phyloP scores from a whole-genome alignment of 2,888 invertebrate genomes.

The Eulithis testata region DNA sequence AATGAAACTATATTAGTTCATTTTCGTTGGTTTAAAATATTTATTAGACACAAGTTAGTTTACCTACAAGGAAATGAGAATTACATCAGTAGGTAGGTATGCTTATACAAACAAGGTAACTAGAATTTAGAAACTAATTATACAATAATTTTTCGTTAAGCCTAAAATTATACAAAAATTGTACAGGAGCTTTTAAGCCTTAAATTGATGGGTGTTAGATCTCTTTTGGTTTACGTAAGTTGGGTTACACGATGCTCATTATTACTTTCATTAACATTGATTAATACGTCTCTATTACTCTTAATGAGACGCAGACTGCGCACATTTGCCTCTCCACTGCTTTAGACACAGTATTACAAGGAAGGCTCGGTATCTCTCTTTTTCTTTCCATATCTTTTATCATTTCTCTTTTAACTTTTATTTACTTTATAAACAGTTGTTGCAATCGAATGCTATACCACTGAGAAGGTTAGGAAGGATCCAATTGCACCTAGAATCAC shows the following conservation, averaged over 20 bases:
- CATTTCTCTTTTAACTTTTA: not conserved
- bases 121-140: too few species aligned
- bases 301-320: slow-evolving; percentile 71
- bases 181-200: not conserved
- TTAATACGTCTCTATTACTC: slow-evolving; percentile 72
- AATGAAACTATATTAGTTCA: too few species aligned
- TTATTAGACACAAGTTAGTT: too few species aligned
- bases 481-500: too few species aligned
- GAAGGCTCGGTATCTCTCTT: slow-evolving; percentile 5
- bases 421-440: not conserved
- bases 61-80: too few species aligned
- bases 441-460: not conserved
- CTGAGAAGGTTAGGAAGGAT: too few species aligned
- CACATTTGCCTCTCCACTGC: slow-evolving; percentile 58
- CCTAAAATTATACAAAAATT: too few species aligned
- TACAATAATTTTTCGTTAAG: too few species aligned
- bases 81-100: too few species aligned
- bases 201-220: not conserved
- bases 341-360: slow-evolving; percentile 2
- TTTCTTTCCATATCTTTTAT: not conserved
- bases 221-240: slow-evolving; percentile 13
- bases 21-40: too few species aligned
- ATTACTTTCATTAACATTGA: slow-evolving; percentile 72
- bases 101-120: too few species aligned
- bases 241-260: slow-evolving; percentile 55